These are phyloP conservation scores for Zaprionus africanus DNA, from an alignment of 1,140 invertebrate genomes.

Conservation along the genomic window DNA sequence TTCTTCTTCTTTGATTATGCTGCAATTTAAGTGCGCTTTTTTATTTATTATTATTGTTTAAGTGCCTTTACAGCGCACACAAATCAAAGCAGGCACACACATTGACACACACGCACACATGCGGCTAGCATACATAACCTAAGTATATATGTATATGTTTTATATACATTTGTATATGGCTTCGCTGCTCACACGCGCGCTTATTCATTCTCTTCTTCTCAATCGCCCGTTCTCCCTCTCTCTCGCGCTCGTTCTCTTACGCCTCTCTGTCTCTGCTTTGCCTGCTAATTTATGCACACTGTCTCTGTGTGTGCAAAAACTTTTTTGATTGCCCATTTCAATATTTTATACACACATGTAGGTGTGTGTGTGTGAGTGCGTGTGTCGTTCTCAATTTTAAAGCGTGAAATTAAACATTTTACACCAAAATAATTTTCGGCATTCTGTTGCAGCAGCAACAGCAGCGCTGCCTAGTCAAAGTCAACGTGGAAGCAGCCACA, in stretches of 20 bases:
- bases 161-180: slow-evolving; percentile 26
- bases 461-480: slow-evolving; percentile 25
- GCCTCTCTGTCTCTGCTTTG: slow-evolving; percentile 16
- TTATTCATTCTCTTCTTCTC: slow-evolving; percentile 31
- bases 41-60: slow-evolving; percentile 36
- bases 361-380: slow-evolving; percentile 14
- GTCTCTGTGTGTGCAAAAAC: slow-evolving; percentile 43
- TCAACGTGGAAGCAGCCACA: slow-evolving; percentile 20
- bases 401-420: slow-evolving; percentile 39
- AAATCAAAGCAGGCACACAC: slow-evolving; percentile 3
- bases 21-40: slow-evolving; percentile 24
- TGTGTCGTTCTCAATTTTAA: slow-evolving; percentile 36
- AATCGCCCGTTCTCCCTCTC: slow-evolving; percentile 23
- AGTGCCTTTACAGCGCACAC: slow-evolving; percentile 35
- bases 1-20: slow-evolving; percentile 11
- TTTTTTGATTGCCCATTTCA: slow-evolving; percentile 54
- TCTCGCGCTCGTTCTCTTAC: slow-evolving; percentile 10
- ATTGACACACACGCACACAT: slow-evolving; percentile 2
- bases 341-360: slow-evolving; percentile 33
- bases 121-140: slow-evolving; percentile 1
- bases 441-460: slow-evolving; percentile 8
- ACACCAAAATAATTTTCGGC: slow-evolving; percentile 31
- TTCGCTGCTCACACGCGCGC: slow-evolving; percentile 30
- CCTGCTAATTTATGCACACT: slow-evolving; percentile 53
- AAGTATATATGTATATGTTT: neutral